Base-by-base conservation (phyloP, 2,888 invertebrate species). In the Boloria selene region DNA sequence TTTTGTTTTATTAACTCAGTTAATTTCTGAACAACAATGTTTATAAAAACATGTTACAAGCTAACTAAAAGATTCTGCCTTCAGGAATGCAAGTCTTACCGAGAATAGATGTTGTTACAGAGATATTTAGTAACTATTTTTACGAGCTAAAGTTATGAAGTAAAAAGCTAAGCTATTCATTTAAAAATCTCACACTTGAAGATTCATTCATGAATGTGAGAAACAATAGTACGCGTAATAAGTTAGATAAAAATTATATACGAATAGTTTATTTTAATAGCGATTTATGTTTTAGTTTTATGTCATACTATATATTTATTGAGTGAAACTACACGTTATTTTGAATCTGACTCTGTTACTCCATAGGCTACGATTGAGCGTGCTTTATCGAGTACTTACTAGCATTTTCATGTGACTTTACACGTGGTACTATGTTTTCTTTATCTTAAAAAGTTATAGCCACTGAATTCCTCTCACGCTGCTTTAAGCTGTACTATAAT, bases 141-240 rank as follows among this genome's bases (percentile, higher is more conserved):
- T 59, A 59, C 47, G 49, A 49, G 49, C 13, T 59, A 17, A 49
- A 49, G 49, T 59, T 59, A 59, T 59, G 49, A 59, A 49, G 47
- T 49, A 59, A 49, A 59, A 59, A 49, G 14, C 7, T 13, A 6
- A 31, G 26, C 3, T 49, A 31, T 59, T 59, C 14, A 17, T 22
- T n/a, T 26, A 49, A 59, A 47, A 59, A 49, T 59, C 49, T 59
- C 59, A 49, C 59, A 49, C 31, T 59, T 59, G 47, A 59, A 58
- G 17, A 31, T 49, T 31, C 47, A 49, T 59, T 59, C 31, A 49
- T 49, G 17, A 49, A 49, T 31, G 17, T 59, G 49, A 49, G 26
- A 56, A 59, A 58, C 49, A 17, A 58, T 58, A 45, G 47, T 49
- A 2, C 26, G 49, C 45, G 49, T 58, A 58, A 59, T 59, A 59